Conservation (phyloP, 2,113 vertebrate species). For the Pangasianodon hypophthalmus region DNA sequence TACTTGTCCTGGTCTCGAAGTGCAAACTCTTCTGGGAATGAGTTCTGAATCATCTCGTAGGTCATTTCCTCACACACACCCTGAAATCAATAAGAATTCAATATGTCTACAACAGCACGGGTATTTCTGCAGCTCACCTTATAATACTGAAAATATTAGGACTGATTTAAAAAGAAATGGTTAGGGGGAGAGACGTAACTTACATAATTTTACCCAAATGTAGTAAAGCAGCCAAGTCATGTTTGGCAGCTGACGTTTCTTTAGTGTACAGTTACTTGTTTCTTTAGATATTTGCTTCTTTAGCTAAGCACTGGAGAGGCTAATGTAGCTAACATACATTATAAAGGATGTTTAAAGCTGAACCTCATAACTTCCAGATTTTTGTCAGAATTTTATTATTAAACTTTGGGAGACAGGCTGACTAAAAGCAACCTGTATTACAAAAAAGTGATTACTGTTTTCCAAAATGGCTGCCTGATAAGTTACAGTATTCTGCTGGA, state of each 20-base stretch:
- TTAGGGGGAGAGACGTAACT: not conserved
- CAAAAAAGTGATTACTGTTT: not conserved
- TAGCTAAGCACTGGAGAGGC: not conserved
- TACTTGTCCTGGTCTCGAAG: conserved; percentile 96
- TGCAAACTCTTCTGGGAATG: conserved; percentile 92
- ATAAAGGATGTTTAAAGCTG: not conserved
- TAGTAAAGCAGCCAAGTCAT: not conserved
- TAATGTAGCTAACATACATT: not conserved
- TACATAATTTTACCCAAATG: not conserved
- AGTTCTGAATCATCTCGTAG: conserved; percentile 87
- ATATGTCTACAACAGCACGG: not conserved
- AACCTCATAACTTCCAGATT: not conserved
- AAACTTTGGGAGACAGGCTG: not conserved
- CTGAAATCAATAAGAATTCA: conserved; percentile 64
- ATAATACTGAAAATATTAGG: not conserved
- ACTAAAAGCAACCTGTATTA: not conserved
- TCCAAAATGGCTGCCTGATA: not conserved
- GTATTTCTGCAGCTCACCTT: not conserved
- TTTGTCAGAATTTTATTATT: not conserved
- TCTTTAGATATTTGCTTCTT: not conserved
- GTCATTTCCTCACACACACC: conserved; percentile 98
- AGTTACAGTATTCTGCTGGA: not conserved
- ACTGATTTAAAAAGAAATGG: not conserved
- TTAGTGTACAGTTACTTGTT: not conserved
- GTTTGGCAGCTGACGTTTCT: not conserved